Base-by-base conservation (phyloP, 1,140 invertebrate species). In the Aphaenogaster rudis region DNA sequence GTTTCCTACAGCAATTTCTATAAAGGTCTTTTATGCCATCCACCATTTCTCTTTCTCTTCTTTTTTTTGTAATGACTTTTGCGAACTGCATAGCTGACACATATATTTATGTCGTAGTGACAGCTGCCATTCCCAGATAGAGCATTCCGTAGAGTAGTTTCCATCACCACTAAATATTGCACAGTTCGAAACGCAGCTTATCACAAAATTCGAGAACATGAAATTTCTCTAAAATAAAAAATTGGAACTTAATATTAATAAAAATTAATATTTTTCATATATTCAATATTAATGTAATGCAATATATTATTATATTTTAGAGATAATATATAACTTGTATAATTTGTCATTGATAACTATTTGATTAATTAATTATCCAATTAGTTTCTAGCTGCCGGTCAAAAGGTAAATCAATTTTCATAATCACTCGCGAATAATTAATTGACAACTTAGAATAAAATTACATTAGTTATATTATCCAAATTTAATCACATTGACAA, bases 1-100 rank as follows among this genome's bases (percentile, higher is more conserved):
- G 42, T 84, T 84, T 63, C 6, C 69, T 39, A 28, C 54, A 45
- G 39, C 52, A 64, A 66, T 86, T 45, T 79, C 48, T 67, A 57
- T 48, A 45, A 39, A 66, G 36, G 36, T 79, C 36, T 66, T 52
- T 79, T 21, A 59, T 39, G 9, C 15, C 9, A 33, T 59, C 6
- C 54, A 13, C 6, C 39, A 15, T 61, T 28, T 63, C n/a, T 17
- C 11, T 39, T 48, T 79, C 64, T 64, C 0, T 52, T 6, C 7
- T 63, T 76, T n/a, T 78, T 64, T 64, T 33, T 33, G 36, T 57
- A 59, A 86, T 48, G 28, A 66, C 13, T 57, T 69, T 45, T 17
- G 33, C 21, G 45, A 39, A 59, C 11, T 66, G 57, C 39, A 67
- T 21, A 13, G 36, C 17, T 45, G 15, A 81, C 66, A 48, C 15